phyloP scores from a whole-genome alignment of 2,113 vertebrate genomes.

The Mystacornis crossleyi region DNA sequence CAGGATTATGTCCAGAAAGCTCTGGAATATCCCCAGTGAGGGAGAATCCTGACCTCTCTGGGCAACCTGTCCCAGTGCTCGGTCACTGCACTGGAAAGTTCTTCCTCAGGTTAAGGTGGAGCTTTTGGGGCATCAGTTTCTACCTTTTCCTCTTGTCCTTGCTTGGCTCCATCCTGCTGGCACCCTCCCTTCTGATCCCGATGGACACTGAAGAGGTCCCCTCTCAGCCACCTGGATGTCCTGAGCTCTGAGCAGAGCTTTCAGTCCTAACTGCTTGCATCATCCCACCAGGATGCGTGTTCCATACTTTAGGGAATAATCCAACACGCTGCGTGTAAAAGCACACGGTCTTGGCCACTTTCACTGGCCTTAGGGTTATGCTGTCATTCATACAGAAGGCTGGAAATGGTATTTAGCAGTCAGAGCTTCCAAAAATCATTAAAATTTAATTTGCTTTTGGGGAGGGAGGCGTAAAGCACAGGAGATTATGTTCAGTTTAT shows the following conservation, averaged over 20 bases:
- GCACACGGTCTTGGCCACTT: background rate
- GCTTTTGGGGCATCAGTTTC: background rate
- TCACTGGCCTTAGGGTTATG: background rate
- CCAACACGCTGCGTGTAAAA: background rate
- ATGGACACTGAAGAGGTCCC: background rate
- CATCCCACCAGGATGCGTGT: background rate
- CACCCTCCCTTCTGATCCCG: background rate
- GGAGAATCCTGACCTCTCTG: background rate
- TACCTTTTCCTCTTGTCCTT: background rate
- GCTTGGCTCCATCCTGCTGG: background rate
- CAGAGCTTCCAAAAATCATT: constrained; percentile 68
- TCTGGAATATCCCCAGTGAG: background rate
- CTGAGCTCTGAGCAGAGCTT: background rate
- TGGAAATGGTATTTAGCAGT: constrained; percentile 58
- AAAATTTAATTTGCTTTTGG: constrained; percentile 76
- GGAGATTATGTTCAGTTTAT: constrained; percentile 76
- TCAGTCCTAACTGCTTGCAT: background rate
- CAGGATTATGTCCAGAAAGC: background rate
- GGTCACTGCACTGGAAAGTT: background rate
- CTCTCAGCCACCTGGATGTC: background rate
- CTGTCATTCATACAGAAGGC: constrained; percentile 43
- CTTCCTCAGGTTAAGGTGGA: background rate
- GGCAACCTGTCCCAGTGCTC: background rate
- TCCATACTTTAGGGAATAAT: background rate
- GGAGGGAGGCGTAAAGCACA: constrained; percentile 58